Conservation (phyloP, 2,888 invertebrate genomes). For the Marronus borbonicus region DNA sequence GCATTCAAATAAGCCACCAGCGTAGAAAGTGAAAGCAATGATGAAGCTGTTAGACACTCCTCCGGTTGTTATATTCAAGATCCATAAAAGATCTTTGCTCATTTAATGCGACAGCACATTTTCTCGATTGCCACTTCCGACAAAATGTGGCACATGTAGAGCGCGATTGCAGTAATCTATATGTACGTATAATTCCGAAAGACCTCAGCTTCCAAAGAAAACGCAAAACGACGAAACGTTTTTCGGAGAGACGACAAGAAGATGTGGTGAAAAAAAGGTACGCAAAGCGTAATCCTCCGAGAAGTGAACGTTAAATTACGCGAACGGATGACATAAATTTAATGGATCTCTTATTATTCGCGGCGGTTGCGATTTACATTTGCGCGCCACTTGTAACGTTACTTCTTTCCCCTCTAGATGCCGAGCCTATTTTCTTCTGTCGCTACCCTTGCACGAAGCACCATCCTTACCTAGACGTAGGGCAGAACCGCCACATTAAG, state of each 20-base stretch:
- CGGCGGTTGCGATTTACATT: slow-evolving; percentile 29
- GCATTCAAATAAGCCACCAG: no score
- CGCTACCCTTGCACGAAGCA: not conserved
- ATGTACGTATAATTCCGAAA: slow-evolving; percentile 25
- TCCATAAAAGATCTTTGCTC: slow-evolving; percentile 5
- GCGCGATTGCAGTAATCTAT: slow-evolving; percentile 33
- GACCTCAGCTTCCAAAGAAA: not conserved
- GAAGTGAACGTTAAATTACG: slow-evolving; percentile 25
- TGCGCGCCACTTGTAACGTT: slow-evolving; percentile 12
- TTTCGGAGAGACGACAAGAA: not conserved
- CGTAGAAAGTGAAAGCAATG: not conserved
- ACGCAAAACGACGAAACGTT: slow-evolving; percentile 18
- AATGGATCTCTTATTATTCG: slow-evolving; percentile 45
- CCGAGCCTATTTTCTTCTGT: slow-evolving; percentile 13
- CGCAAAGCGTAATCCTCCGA: slow-evolving; percentile 17
- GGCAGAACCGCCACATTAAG: slow-evolving; percentile 19
- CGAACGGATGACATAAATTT: slow-evolving; percentile 45
- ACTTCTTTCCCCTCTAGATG: not conserved
- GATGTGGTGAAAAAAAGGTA: slow-evolving; percentile 22
- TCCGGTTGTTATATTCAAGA: not conserved
- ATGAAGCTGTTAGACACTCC: not conserved
- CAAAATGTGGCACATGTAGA: slow-evolving; percentile 16
- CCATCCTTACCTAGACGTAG: not conserved
- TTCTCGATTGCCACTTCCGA: slow-evolving; percentile 30
- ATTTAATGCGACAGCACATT: slow-evolving; percentile 8